Base-by-base conservation (phyloP, 2,113 vertebrate genomes). In the Mugil cephalus region DNA sequence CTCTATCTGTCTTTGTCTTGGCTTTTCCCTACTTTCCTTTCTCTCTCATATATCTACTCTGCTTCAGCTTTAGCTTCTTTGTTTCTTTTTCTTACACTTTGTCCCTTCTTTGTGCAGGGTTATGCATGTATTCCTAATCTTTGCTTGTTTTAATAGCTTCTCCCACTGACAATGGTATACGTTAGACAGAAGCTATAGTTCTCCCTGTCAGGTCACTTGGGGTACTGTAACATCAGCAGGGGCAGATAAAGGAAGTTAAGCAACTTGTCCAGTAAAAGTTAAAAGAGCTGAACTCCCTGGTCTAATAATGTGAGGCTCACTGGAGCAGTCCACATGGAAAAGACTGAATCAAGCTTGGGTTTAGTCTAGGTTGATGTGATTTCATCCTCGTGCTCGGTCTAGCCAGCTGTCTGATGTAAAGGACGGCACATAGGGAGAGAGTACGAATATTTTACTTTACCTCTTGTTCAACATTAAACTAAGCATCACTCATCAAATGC, bases 251-350 rank as follows among this genome's bases (percentile, higher is more conserved):
- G 71, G 64, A 17, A 58, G 54, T 12, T 55, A 19, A 38, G 53
- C 17, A 62, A 50, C 51, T 48, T 55, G 43, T 63, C 56, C n/a
- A 21, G 40, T 21, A 5, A 62, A 70, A 39, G 35, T 42, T 63
- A 60, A 67, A 65, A 74, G 38, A 60, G 42, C n/a, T 21, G 19
- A 71, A 42, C 18, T 74, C 68, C 52, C 58, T n/a, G 9, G 53
- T 75, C 62, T 66, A 69, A 79, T 73, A 63, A 73, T 18, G 58
- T 45, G 74, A 13, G 1, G 7, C 46, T 64, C 67, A n/a, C 14
- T 5, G 24, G 46, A 50, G 36, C 51, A 4, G 51, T 54, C 55
- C 39, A 17, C 24, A 9, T 10, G 50, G 72, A 68, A 43, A 50
- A 10, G 18, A 65, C n/a, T 24, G 11, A 68, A 24, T 58, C 4